Evolutionary conservation across 2,113 vertebrate species (phyloP).

Genomic region (Sardina pilchardus): DNA sequence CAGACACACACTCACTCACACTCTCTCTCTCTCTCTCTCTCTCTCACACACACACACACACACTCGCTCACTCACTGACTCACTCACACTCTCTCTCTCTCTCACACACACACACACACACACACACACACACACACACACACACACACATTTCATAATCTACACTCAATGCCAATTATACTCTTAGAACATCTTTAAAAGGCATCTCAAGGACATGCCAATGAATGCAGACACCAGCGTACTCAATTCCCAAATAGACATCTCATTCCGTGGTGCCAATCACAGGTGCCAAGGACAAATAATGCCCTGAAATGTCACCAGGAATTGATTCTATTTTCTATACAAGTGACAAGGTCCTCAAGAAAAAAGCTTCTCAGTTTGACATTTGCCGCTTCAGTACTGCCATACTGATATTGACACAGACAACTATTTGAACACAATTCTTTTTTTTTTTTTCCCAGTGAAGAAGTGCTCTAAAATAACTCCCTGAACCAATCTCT

Average conservation of each 20-base stretch:
- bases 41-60: slow-evolving; percentile 18
- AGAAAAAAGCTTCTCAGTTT: neutral
- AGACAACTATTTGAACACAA: too few species aligned
- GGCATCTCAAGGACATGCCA: neutral
- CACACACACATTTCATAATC: neutral
- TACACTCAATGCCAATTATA: neutral
- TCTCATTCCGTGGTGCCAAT: neutral
- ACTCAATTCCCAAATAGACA: neutral
- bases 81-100: too few species aligned
- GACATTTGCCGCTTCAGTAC: too few species aligned
- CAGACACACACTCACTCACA: neutral
- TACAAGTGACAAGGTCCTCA: neutral
- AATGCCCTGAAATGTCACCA: neutral
- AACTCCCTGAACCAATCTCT: neutral
- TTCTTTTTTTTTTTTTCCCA: neutral
- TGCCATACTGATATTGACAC: too few species aligned
- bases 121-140: slow-evolving; percentile 29
- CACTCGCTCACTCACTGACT: slow-evolving; percentile 20
- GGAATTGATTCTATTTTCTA: neutral
- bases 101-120: slow-evolving; percentile 17
- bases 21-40: too few species aligned
- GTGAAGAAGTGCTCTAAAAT: neutral
- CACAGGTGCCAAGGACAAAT: neutral
- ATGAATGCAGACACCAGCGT: neutral
- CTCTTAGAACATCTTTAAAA: neutral